phyloP scores from a whole-genome alignment of 1,140 invertebrate genomes.

The Bombus superbus region DNA sequence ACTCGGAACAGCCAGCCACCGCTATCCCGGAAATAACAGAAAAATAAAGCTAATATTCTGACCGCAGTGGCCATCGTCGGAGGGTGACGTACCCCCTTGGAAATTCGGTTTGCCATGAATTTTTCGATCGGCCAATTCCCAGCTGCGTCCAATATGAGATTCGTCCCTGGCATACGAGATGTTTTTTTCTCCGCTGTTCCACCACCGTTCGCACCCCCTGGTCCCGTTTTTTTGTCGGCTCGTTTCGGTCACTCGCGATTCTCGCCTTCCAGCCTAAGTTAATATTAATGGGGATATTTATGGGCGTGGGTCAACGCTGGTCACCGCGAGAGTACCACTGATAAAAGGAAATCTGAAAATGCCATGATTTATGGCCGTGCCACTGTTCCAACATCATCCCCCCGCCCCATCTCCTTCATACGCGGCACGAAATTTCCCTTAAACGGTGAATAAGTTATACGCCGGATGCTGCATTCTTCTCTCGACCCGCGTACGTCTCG shows the following conservation, averaged over 20 bases:
- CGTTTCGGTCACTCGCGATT: slow-evolving; percentile 72
- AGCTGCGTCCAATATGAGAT: slow-evolving; percentile 71
- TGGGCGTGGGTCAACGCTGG: slow-evolving; percentile 78
- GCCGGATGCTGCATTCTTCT: slow-evolving; percentile 50
- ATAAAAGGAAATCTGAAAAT: slow-evolving; percentile 82
- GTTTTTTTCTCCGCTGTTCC: slow-evolving; percentile 71
- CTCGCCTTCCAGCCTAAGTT: slow-evolving; percentile 78
- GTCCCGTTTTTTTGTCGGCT: slow-evolving; percentile 39
- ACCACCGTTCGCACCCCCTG: slow-evolving; percentile 26
- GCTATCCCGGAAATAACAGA: not conserved
- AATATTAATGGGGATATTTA: slow-evolving; percentile 83
- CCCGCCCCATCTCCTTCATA: slow-evolving; percentile 23
- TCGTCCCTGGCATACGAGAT: slow-evolving; percentile 80
- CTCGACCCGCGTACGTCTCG: not conserved
- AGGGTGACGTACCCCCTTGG: slow-evolving; percentile 13
- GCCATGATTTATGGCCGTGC: slow-evolving; percentile 77
- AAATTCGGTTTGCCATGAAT: slow-evolving; percentile 65
- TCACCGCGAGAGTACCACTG: slow-evolving; percentile 74
- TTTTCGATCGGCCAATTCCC: slow-evolving; percentile 70
- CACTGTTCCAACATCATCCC: slow-evolving; percentile 23
- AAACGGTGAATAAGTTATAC: slow-evolving; percentile 77
- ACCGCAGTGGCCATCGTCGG: not conserved
- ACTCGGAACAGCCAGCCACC: not conserved
- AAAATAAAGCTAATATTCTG: slow-evolving; percentile 33
- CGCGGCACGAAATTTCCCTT: slow-evolving; percentile 59